phyloP scores from a whole-genome alignment of 2,888 invertebrate species.

The Drosophila greeni region DNA sequence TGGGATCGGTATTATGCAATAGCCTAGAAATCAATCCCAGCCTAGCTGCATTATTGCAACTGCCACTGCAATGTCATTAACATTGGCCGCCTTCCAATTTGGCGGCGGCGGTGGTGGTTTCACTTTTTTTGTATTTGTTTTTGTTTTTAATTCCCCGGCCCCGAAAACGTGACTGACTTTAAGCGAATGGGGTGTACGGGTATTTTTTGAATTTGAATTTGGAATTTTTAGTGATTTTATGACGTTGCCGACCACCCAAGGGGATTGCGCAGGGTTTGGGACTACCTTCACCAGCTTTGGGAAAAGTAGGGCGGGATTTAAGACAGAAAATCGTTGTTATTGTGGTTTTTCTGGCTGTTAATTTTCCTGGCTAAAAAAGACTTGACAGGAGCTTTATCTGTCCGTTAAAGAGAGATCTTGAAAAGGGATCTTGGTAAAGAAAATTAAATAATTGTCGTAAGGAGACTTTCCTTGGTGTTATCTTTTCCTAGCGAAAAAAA shows the following conservation, averaged over 20 bases:
- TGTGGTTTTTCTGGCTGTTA: too few species aligned
- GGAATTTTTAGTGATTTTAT: slow-evolving; percentile 2
- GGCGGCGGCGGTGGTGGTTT: slow-evolving; percentile 46
- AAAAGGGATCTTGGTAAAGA: background rate
- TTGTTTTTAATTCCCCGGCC: slow-evolving; percentile 18
- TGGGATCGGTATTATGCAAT: slow-evolving; percentile 55
- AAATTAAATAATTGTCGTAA: background rate
- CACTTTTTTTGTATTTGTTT: slow-evolving; percentile 41
- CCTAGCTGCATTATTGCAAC: slow-evolving; percentile 1
- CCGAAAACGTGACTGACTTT: slow-evolving; percentile 59
- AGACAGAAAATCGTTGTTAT: too few species aligned
- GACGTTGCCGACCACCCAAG: background rate
- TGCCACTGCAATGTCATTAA: slow-evolving; percentile 62
- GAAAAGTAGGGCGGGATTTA: too few species aligned
- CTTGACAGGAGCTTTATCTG: background rate
- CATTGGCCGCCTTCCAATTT: slow-evolving; percentile 45
- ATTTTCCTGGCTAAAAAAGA: too few species aligned
- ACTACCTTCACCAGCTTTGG: too few species aligned
- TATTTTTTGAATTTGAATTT: slow-evolving; percentile 1
- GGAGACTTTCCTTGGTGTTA: background rate
- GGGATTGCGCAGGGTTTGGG: background rate
- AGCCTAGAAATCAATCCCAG: slow-evolving; percentile 55
- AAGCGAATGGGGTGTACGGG: slow-evolving; percentile 37
- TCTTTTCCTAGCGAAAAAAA: too few species aligned
- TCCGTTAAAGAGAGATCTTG: background rate